phyloP scores from a whole-genome alignment of 2,113 vertebrate species.

The Ammodytes dubius region DNA sequence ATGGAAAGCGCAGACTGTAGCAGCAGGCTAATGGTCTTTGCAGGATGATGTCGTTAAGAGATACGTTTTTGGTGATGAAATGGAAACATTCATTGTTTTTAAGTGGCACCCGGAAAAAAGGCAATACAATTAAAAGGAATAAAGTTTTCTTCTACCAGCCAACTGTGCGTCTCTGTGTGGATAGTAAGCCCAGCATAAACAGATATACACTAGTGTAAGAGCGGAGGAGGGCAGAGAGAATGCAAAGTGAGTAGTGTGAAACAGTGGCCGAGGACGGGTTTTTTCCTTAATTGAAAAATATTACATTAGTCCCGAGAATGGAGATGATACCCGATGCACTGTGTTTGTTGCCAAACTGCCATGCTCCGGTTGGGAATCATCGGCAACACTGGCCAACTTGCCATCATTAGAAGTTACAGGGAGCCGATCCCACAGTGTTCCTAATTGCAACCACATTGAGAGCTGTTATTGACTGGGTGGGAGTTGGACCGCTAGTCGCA shows the following conservation, averaged over 20 bases:
- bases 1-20: background rate
- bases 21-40: background rate
- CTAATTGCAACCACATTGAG: slow-evolving; percentile 81
- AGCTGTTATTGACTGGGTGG: slow-evolving; percentile 77
- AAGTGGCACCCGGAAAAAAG: background rate
- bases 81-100: background rate
- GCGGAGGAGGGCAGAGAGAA: slow-evolving; percentile 13
- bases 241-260: background rate
- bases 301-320: slow-evolving; percentile 46
- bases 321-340: slow-evolving; percentile 51
- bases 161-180: slow-evolving; percentile 8
- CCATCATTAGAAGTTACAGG: slow-evolving; percentile 78
- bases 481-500: slow-evolving; percentile 63
- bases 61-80: slow-evolving; percentile 1
- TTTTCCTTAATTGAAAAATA: slow-evolving; percentile 53
- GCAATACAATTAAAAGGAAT: slow-evolving; percentile 7
- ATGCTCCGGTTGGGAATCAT: slow-evolving; percentile 63
- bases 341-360: slow-evolving; percentile 51
- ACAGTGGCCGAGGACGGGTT: slow-evolving; percentile 24
- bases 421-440: slow-evolving; percentile 71
- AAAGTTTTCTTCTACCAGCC: slow-evolving; percentile 35
- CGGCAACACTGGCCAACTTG: slow-evolving; percentile 63
- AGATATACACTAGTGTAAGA: slow-evolving; percentile 20
- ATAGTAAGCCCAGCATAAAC: slow-evolving; percentile 31
- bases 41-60: slow-evolving; percentile 1